These are phyloP conservation scores for Tiliacea citrago DNA, from an alignment of 2,888 invertebrate genomes.

Conservation along the genomic window DNA sequence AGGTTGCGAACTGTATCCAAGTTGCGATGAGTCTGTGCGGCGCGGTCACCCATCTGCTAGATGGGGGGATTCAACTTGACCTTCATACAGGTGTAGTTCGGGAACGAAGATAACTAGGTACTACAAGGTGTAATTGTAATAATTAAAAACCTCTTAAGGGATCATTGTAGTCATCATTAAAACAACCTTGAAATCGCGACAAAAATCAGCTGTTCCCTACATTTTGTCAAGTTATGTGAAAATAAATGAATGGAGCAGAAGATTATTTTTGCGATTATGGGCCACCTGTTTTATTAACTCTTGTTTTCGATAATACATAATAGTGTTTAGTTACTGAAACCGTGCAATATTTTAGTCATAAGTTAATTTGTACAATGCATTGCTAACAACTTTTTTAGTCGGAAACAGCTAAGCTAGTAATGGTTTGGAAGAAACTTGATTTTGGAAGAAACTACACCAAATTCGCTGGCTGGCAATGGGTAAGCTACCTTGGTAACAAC, in stretches of 20 bases:
- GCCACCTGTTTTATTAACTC: neutral
- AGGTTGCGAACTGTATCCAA: constrained; percentile 61
- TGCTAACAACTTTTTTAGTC: neutral
- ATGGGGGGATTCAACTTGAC: constrained; percentile 13
- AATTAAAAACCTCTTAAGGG: neutral
- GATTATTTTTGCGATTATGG: neutral
- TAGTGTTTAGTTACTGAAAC: too few species aligned
- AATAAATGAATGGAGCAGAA: neutral
- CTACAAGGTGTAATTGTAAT: neutral
- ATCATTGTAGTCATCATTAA: neutral
- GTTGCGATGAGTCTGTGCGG: constrained; percentile 48
- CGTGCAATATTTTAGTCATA: too few species aligned
- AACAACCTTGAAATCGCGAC: neutral
- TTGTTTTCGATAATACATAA: too few species aligned
- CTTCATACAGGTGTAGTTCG: constrained; percentile 1
- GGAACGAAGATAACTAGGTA: neutral
- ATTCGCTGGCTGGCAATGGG: neutral
- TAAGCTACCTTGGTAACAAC: neutral
- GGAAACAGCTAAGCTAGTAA: neutral
- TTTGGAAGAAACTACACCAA: neutral
- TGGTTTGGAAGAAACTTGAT: neutral
- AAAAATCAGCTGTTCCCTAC: neutral
- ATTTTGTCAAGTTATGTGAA: neutral
- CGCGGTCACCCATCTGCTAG: constrained; percentile 22
- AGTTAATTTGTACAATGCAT: neutral